Base-by-base conservation (phyloP, 2,113 vertebrate genomes). In the Thunnus maccoyii region DNA sequence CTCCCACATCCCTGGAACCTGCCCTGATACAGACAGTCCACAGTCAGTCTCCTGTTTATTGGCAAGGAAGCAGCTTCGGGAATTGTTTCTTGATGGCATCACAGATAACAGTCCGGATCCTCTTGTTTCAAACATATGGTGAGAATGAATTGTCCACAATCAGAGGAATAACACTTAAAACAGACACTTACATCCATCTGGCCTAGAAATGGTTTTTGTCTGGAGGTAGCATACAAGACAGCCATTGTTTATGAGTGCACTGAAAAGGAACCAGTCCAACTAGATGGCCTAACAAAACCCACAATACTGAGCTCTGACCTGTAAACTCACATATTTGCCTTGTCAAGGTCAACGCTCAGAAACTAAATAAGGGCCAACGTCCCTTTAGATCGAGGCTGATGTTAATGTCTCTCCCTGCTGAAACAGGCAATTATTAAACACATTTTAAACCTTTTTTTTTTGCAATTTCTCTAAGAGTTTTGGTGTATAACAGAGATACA, bases 281-380 rank as follows among this genome's bases (percentile, higher is more conserved):
- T 20, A 48, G 78, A 11, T 72, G 71, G 48, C 62, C 69, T 20
- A 20, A 78, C 25, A 74, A 30, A 75, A 44, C 20, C 32, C 65
- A 15, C 64, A 79, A 57, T 14, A 52, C 58, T 7, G 0, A 55
- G 22, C 16, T 74, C 62, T 86, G 80, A 87, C 69, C 76, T 84
- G 68, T 71, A 76, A 89, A 81, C 64, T 73, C 47, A 61, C 56
- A 17, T 68, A 64, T 85, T 86, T 65, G 20, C 51, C 50, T 30
- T 63, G 58, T 81, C 85, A 91, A 92, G 89, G 91, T 91, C 88
- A 91, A 22, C 22, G 27, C 57, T 60, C n/a, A 48, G 50, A 48
- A 41, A 69, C 67, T 67, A 76, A 83, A 75, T 80, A 86, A 58
- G 65, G 78, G 65, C 60, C 44, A 22, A 46, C 32, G 9, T 63